Percentiles rank a stretch among this genome's conserved stretches.
Conservation (phyloP, 2,888 invertebrate species). For the Osmoderma eremita region DNA sequence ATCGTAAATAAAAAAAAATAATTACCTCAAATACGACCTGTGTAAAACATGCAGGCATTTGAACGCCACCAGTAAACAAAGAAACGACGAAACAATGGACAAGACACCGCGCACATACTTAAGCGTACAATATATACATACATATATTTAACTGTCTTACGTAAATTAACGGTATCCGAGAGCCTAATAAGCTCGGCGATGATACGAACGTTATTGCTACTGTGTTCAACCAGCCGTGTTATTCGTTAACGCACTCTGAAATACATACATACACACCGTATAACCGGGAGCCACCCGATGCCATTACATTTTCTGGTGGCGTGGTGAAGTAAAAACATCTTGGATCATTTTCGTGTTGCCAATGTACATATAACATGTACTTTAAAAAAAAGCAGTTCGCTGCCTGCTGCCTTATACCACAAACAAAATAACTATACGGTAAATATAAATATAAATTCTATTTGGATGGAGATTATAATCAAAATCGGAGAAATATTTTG, state of each 20-base stretch:
- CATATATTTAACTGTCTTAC: constrained; percentile 37
- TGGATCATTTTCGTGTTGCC: too few species aligned
- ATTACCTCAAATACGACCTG: neutral
- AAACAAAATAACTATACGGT: too few species aligned
- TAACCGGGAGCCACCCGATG: neutral
- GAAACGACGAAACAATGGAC: constrained; percentile 31
- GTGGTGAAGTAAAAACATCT: too few species aligned
- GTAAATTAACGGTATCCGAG: constrained; percentile 34
- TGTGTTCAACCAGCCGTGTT: constrained; percentile 13
- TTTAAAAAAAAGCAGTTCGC: too few species aligned
- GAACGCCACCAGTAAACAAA: constrained; percentile 21
- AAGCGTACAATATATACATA: constrained; percentile 23
- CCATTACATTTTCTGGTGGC: neutral
- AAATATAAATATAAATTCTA: too few species aligned
- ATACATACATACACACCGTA: too few species aligned
- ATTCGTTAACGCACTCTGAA: constrained; percentile 26
- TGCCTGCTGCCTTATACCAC: too few species aligned
- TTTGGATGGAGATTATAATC: too few species aligned
- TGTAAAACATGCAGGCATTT: constrained; percentile 10
- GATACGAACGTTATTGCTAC: constrained; percentile 14
- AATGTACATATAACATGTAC: too few species aligned
- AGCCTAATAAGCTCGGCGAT: constrained; percentile 33
- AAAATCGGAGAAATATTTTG: too few species aligned
- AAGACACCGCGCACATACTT: constrained; percentile 13
- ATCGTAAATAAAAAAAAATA: constrained; percentile 2